These are phyloP conservation scores for Sphaeridia pumilis DNA, from an alignment of 2,888 invertebrate species.

Conservation along the genomic window DNA sequence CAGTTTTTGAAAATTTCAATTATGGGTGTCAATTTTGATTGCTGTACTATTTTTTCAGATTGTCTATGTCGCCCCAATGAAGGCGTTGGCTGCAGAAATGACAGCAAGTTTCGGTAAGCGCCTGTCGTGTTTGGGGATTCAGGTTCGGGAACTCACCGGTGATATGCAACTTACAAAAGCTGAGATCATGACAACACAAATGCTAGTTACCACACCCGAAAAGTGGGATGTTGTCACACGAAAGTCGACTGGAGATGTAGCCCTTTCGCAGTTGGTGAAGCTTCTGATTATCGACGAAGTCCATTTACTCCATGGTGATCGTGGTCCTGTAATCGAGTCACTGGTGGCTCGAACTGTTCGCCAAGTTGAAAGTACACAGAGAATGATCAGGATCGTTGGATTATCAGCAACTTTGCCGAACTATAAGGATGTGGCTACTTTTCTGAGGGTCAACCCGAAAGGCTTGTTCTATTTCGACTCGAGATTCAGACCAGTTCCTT, in stretches of 20 bases:
- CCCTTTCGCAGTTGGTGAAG: constrained; percentile 77
- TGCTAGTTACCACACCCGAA: constrained; percentile 68
- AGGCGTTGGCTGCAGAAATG: constrained; percentile 98
- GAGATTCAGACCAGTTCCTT: constrained; percentile 87
- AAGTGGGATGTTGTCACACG: constrained; percentile 99
- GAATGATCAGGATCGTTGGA: constrained; percentile 94
- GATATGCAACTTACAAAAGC: constrained; percentile 94
- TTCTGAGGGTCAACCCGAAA: constrained; percentile 83
- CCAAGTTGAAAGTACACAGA: constrained; percentile 79
- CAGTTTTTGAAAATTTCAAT: neutral
- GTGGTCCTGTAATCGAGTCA: constrained; percentile 95
- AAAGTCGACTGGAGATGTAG: constrained; percentile 81
- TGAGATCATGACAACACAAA: constrained; percentile 86
- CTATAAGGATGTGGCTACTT: constrained; percentile 88
- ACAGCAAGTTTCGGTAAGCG: constrained; percentile 80
- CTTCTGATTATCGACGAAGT: constrained; percentile 95
- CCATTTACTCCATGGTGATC: constrained; percentile 88
- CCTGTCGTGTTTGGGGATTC: constrained; percentile 63
- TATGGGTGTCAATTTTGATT: no score
- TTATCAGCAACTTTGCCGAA: constrained; percentile 95
- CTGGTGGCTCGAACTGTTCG: constrained; percentile 89
- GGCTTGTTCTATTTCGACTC: constrained; percentile 92
- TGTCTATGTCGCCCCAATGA: constrained; percentile 99
- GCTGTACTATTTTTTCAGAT: constrained; percentile 60
- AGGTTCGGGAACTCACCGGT: constrained; percentile 86